These are phyloP conservation scores for Macquaria ambigua DNA, from an alignment of 2,113 vertebrate genomes.

Conservation along the genomic window DNA sequence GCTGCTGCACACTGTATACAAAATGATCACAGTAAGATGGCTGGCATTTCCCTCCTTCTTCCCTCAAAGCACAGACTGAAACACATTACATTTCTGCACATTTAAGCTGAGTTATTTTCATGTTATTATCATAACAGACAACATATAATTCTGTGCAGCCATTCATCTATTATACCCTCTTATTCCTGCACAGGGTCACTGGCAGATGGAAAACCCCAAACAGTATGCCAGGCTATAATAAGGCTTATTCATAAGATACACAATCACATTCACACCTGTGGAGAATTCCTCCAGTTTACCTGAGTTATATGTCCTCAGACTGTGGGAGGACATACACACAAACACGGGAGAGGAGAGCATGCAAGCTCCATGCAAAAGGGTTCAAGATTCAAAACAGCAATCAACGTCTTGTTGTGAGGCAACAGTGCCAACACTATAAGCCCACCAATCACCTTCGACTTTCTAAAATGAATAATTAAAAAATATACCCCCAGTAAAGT, in stretches of 20 bases:
- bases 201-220: background rate
- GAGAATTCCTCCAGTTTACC: conserved; percentile 19
- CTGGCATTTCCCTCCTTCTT: conserved; percentile 6
- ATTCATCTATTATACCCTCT: background rate
- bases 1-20: conserved; percentile 21
- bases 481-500: conserved; percentile 7
- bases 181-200: background rate
- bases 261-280: background rate
- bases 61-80: background rate
- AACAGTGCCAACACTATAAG: background rate
- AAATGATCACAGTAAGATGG: conserved; percentile 20
- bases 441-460: background rate
- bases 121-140: background rate
- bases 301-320: conserved; percentile 3
- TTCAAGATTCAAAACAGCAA: conserved; percentile 7
- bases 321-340: conserved; percentile 3
- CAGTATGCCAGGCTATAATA: background rate
- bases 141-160: background rate
- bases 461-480: conserved; percentile 35
- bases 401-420: conserved; percentile 17
- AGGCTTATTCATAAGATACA: background rate
- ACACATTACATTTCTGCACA: background rate
- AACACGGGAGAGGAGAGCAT: background rate
- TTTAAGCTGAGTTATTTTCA: conserved; percentile 22
- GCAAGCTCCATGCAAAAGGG: background rate